Base-by-base conservation (phyloP, 2,888 invertebrate genomes). In the Cataglyphis cursor region DNA sequence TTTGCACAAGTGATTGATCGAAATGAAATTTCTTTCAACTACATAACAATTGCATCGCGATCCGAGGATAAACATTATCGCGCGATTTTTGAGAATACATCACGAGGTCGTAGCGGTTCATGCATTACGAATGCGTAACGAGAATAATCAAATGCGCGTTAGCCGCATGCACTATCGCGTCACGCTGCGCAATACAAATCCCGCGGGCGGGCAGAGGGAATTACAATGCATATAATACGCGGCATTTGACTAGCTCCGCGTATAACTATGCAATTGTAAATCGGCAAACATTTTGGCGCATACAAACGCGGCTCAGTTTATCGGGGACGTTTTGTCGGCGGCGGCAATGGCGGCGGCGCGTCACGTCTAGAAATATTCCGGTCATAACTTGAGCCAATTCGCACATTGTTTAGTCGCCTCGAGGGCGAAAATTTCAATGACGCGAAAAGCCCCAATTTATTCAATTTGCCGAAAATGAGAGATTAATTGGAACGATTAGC, bases 91-190 rank as follows among this genome's bases (percentile, higher is more conserved):
- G 75, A 61, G 57, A 78, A 78, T 78, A 38, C 38, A n/a, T 28
- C 54, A 28, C 28, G 70, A 21, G 38, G 8, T 41, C 68, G 70
- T 44, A 70, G 70, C 74, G 76, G 81, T 64, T 84, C 48, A 65
- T 64, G 70, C 85, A 73, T 85, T 65, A 64, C 86, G 76, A 85
- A 87, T 85, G 83, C 83, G 73, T 68, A 87, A 84, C 85, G 82
- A 85, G 87, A 84, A 83, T 85, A 85, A 88, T 82, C 78, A 87
- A 88, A 85, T 82, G 83, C 73, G 80, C 83, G 82, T 85, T 85
- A 85, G 84, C 73, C 84, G 87, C 83, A 80, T 76, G 80, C n/a
- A 8, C 51, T 82, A 70, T 83, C 85, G 83, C 74, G 87, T 72
- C 85, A 86, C 72, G 78, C 70, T 57, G 78, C 70, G 70, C 78